These are phyloP conservation scores for Nymphalis urticae DNA, from an alignment of 2,888 invertebrate species.

Conservation along the genomic window DNA sequence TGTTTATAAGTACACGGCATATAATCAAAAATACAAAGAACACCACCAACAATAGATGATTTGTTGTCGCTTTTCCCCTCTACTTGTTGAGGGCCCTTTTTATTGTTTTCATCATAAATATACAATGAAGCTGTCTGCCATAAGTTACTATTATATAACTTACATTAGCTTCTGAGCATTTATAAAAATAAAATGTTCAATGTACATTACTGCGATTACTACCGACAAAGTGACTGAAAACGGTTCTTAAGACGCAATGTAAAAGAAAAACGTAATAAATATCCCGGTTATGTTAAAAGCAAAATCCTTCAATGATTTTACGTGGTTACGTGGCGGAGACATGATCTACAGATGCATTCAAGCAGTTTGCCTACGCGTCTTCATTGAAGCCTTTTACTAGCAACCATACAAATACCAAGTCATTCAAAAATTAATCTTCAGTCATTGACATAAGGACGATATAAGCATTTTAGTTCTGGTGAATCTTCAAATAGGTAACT, in stretches of 20 bases:
- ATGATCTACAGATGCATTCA: conserved; percentile 19
- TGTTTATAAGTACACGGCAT: background rate
- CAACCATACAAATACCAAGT: conserved; percentile 11
- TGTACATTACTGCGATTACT: conserved; percentile 2
- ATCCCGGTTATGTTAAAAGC: background rate
- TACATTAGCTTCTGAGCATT: too few species aligned
- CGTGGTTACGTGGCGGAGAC: conserved; percentile 11
- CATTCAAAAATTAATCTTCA: background rate
- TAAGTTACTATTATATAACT: conserved; percentile 18
- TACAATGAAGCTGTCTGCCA: conserved; percentile 21
- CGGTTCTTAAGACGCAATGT: conserved; percentile 1
- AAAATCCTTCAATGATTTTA: background rate
- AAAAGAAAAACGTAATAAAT: background rate
- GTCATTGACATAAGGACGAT: background rate
- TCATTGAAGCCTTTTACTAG: conserved; percentile 23
- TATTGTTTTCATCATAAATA: conserved; percentile 25
- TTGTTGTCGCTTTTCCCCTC: conserved; percentile 28
- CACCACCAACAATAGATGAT: conserved; percentile 28
- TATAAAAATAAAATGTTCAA: background rate
- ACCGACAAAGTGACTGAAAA: background rate
- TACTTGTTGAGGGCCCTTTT: conserved; percentile 23
- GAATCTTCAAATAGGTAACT: background rate
- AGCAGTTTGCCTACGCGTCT: conserved; percentile 35
- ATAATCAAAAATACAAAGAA: conserved; percentile 22
- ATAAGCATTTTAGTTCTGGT: background rate